Evolutionary conservation across 37 sponge, comb jelly and placozoan genomes (phyloP), one percentile per base, ranked within the genome.

Genomic region (Halichondria panicea): DNA sequence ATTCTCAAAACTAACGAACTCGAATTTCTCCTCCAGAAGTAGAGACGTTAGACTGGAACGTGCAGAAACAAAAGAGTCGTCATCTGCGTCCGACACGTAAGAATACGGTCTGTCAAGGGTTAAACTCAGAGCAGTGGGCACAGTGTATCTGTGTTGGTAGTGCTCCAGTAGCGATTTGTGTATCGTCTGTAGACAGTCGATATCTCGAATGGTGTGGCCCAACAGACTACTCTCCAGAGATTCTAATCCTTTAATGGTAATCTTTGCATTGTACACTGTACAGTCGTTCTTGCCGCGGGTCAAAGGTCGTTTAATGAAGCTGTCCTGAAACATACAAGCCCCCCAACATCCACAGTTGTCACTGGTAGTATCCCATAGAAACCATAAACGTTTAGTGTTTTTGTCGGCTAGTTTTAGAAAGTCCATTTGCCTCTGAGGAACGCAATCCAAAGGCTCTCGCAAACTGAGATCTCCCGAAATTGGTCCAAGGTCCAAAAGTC

Each of bases 331-430:
- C 5, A 24, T 43, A 54, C 91, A 91, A 1, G 79, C 91, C 33
- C 86, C 86, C 58, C 65, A 81, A 34, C 91, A 91, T 0, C 91
- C 91, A 73, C 91, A 91, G 12, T 8, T 42, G 25, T 41, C 18
- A 22, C 27, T 52, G 21, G 1, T 33, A 7, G 50, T 12, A 8
- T 18, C 40, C 91, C 91, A 91, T 8, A 91, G 63, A 43, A 91
- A 91, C 68, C 82, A 82, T 44, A 91, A 58, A 5, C 91, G 59
- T 40, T 52, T 54, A 1, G 78, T 77, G 19, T 53, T 30, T 1
- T n/a, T 3, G 41, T 91, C 91, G 67, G 78, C 87, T n/a, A 43
- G 66, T 27, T 24, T 50, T 13, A 91, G 52, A 41, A 91, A 91
- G 12, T 54, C 63, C 32, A 65, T 22, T 46, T 91, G 91, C 37